phyloP scores from a whole-genome alignment of 1,140 invertebrate genomes.

The Probaryconus sp. region DNA sequence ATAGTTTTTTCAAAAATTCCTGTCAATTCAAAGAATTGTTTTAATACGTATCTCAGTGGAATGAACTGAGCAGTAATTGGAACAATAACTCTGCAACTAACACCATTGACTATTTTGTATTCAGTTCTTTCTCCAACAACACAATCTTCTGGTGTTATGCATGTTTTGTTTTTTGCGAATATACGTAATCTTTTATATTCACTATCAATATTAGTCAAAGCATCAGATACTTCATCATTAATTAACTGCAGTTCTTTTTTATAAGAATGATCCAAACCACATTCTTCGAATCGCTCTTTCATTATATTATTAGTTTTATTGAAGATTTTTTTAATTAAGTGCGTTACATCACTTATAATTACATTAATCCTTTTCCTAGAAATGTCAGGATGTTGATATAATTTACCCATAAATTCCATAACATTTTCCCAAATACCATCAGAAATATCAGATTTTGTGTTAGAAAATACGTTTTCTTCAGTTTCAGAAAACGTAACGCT shows the following conservation, averaged over 20 bases:
- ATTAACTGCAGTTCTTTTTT: background rate
- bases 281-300: background rate
- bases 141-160: background rate
- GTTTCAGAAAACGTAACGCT: background rate
- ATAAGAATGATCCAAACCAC: background rate
- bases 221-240: background rate
- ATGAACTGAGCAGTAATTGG: background rate
- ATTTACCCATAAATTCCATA: slow-evolving; percentile 7
- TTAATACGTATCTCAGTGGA: too few species aligned
- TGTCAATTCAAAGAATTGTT: too few species aligned
- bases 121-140: background rate
- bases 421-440: background rate
- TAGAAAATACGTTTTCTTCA: background rate
- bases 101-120: background rate
- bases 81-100: background rate
- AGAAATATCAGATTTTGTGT: background rate
- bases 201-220: background rate
- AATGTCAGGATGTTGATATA: slow-evolving; percentile 1
- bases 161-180: background rate
- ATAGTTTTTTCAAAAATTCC: too few species aligned
- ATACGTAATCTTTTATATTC: slow-evolving; percentile 6
- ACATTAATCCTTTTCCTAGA: slow-evolving; percentile 1
- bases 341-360: background rate
- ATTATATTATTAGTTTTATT: background rate
- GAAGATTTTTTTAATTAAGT: background rate